Base-by-base conservation (phyloP, 2,888 invertebrate genomes). In the Nomada flava region DNA sequence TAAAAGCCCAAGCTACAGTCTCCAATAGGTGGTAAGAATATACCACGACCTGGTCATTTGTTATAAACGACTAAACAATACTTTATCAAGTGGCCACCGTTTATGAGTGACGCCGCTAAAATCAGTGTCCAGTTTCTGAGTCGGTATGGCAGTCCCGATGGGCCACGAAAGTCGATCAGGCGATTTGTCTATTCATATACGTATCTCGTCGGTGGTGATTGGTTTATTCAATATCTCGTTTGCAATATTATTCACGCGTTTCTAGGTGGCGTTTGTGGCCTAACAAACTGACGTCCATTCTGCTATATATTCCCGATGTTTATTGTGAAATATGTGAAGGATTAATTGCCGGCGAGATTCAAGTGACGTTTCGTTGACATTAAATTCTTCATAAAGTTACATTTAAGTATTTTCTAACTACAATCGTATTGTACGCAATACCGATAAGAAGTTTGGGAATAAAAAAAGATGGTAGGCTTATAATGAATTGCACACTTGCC, bases 401-500 rank as follows among this genome's bases (percentile, higher is more conserved):
- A 23, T 47, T 64, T 60, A 20, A 26, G 0, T 10, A 52, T 11
- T 53, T 29, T 62, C 5, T 29, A n/a, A 26, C 29, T 63, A 59
- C 44, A 23, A 75, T 53, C 62, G 10, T 15, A 29, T 7, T 57
- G 5, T 9, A 29, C 47, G 11, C 3, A 44, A n/a, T 26, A 52
- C 0, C 44, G 70, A 50, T 68, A 57, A 42, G 26, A 62, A 57
- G 9, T 62, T 57, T 4, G 47, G 10, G 47, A 47, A 47, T 36
- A 53, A 18, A 15, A 36, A 47, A 72, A 79, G 26, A 82, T 82
- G 82, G 82, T 82, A 65, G 20, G 57, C 72, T 26, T 55, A 10
- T 23, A 26, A 29, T 11, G 23, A 59, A 47, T 47, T 50, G n/a
- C 59, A 11, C 29, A 11, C 11, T 63, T 52, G 0, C 11, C 29